These are phyloP conservation scores for Hipparchia semele DNA, from an alignment of 2,888 invertebrate species.

Conservation along the genomic window DNA sequence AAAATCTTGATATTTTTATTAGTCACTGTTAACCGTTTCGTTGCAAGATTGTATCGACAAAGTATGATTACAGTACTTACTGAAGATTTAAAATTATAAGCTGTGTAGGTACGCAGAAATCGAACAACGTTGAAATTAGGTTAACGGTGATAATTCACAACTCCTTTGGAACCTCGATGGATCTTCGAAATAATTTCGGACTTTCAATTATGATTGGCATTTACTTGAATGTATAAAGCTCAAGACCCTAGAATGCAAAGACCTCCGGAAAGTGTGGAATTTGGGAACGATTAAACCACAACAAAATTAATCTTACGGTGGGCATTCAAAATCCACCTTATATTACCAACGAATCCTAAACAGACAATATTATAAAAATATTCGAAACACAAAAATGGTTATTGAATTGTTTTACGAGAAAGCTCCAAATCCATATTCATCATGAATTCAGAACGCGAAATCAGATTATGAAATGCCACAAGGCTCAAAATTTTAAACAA, in stretches of 20 bases:
- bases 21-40: neutral
- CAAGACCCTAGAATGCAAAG: neutral
- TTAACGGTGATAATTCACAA: neutral
- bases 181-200: conserved; percentile 2
- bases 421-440: too few relatives aligned
- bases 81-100: conserved; percentile 11
- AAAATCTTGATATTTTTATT: conserved; percentile 7
- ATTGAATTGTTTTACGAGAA: too few relatives aligned
- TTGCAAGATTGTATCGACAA: conserved; percentile 5
- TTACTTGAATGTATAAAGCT: neutral
- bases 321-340: too few relatives aligned
- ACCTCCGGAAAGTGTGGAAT: neutral
- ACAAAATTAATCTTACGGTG: too few relatives aligned
- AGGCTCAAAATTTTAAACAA: too few relatives aligned
- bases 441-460: too few relatives aligned
- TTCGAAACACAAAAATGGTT: too few relatives aligned
- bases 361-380: too few relatives aligned
- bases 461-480: too few relatives aligned
- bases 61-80: conserved; percentile 13
- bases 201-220: neutral
- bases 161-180: conserved; percentile 2
- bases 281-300: neutral
- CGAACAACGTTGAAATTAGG: neutral
- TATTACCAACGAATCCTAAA: too few relatives aligned
- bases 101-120: neutral